Evolutionary conservation across 1,140 invertebrate genomes (phyloP), one percentile per base, ranked within the genome.

Genomic region (Heliothis virescens): DNA sequence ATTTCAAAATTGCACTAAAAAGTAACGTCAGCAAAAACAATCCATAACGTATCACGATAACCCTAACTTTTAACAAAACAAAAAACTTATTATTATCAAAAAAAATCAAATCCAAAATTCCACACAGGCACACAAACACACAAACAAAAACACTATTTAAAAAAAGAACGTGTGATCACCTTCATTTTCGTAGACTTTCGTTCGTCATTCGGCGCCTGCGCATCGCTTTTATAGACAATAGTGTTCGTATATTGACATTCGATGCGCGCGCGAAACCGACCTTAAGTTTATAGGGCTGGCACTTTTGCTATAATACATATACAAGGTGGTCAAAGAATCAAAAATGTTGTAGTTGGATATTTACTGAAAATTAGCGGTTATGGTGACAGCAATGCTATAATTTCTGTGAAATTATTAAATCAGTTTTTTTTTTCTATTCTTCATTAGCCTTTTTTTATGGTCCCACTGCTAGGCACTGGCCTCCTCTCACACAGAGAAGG

Each of bases 101-200:
- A 62, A 34, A 62, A 15, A 9, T 0, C 26, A 34, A 63, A 48
- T 18, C 34, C 16, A 48, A 13, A 53, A 73, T 29, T 29, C 53
- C 57, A 53, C 60, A 82, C 73, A 76, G 67, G 77, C 78, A 85
- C 72, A 83, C 21, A 80, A 52, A 77, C 34, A 80, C 75, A 86
- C 79, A 83, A 77, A 84, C 74, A 76, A 76, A 72, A 75, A 82
- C 80, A 88, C 80, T 48, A 15, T 15, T 67, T 62, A 71, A 85
- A 76, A 88, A 85, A 85, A 86, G 86, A 85, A 89, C 91, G 89
- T 90, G 91, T 89, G 86, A 90, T 92, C 91, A 94, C 92, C 92
- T 94, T 94, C 92, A 94, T 94, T 92, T 90, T 93, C 89, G 86
- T 85, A 67, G 82, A 89, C 87, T 92, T 91, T 92, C 89, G 91